Evolutionary conservation across 1,140 invertebrate genomes (phyloP).

Genomic region (Micrasema minimum): DNA sequence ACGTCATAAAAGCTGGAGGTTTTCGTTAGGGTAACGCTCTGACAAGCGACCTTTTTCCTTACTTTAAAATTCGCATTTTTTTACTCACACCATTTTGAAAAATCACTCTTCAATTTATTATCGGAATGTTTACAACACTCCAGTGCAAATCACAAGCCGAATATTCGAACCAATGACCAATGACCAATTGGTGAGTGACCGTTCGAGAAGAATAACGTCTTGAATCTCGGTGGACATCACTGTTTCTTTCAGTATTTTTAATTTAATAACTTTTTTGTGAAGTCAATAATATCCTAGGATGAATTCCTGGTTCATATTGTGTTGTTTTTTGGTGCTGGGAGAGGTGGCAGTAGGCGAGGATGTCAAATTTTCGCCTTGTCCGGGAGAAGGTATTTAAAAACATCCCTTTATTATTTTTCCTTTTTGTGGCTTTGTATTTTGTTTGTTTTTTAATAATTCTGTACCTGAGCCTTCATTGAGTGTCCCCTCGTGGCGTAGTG

Average conservation of each 20-base stretch:
- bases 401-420: no score
- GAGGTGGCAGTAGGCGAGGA: conserved; percentile 23
- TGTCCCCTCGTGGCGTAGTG: no score
- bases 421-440: background rate
- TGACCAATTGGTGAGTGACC: conserved; percentile 27
- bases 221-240: background rate
- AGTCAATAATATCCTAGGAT: background rate
- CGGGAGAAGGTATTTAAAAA: conserved; percentile 25
- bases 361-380: conserved; percentile 20
- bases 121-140: background rate
- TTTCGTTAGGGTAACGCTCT: background rate
- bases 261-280: background rate
- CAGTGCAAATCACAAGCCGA: background rate
- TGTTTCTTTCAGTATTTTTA: conserved; percentile 4
- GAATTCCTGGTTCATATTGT: conserved; percentile 24
- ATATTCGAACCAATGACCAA: no score
- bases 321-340: conserved; percentile 32
- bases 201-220: background rate
- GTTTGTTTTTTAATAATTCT: background rate
- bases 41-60: background rate
- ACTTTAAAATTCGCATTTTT: background rate
- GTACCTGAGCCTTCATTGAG: background rate
- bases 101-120: background rate
- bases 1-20: background rate
- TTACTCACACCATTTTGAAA: background rate